Evolutionary conservation across 2,113 vertebrate genomes (phyloP).

Genomic region (Pontoporia blainvillei): DNA sequence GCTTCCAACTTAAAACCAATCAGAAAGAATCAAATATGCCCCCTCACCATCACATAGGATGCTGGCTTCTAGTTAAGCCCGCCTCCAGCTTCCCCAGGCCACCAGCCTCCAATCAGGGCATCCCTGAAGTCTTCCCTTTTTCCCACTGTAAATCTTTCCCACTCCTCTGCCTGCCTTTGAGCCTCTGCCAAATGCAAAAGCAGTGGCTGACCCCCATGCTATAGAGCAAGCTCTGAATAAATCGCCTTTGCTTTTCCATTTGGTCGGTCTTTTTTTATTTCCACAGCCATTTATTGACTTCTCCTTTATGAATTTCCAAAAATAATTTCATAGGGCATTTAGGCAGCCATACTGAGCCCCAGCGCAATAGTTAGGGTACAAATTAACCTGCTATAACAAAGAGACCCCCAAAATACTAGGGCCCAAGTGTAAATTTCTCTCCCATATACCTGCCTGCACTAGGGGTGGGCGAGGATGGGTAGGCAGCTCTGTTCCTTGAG

Average conservation of each 20-base stretch:
- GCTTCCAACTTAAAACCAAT: background rate
- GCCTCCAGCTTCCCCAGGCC: background rate
- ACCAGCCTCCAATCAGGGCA: background rate
- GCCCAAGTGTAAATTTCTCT: background rate
- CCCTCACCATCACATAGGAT: background rate
- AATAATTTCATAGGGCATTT: background rate
- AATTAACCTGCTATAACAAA: background rate
- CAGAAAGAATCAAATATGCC: background rate
- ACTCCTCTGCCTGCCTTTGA: background rate
- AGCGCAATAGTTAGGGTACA: background rate
- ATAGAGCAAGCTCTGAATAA: background rate
- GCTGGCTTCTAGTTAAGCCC: background rate
- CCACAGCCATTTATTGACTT: background rate
- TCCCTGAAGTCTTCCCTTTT: background rate
- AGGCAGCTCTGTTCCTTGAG: background rate
- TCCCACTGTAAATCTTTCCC: background rate
- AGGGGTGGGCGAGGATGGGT: background rate
- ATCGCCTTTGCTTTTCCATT: background rate
- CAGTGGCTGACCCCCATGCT: no score
- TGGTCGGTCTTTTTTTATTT: background rate
- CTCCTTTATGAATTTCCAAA: slow-evolving; percentile 17
- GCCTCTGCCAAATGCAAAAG: background rate
- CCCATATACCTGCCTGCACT: background rate
- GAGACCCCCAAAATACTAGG: background rate
- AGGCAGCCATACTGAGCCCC: background rate